These are phyloP conservation scores for Gallinago media DNA, from an alignment of 2,113 vertebrate genomes.

Conservation along the genomic window DNA sequence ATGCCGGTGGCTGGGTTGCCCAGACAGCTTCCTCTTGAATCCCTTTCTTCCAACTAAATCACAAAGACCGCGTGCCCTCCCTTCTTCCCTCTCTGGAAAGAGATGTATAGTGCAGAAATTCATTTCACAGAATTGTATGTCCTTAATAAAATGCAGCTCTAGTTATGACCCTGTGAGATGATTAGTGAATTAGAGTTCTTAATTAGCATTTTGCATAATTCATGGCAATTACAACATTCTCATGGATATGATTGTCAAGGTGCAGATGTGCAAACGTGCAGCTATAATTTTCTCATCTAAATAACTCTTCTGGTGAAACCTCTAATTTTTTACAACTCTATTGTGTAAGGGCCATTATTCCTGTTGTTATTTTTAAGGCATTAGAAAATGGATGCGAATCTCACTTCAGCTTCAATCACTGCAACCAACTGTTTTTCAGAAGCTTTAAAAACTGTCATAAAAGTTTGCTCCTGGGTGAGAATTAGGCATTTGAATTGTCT, in stretches of 20 bases:
- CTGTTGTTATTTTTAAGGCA: conserved; percentile 66
- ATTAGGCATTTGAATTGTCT: conserved; percentile 42
- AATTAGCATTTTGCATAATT: conserved; percentile 86
- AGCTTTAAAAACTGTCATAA: conserved; percentile 47
- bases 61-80: neutral
- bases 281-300: conserved; percentile 80
- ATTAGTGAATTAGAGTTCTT: conserved; percentile 82
- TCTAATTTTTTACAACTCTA: conserved; percentile 73
- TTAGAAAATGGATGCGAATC: conserved; percentile 48
- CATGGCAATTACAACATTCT: conserved; percentile 80
- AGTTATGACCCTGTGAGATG: conserved; percentile 82
- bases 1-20: neutral
- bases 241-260: conserved; percentile 81
- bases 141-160: conserved; percentile 78
- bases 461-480: conserved; percentile 57
- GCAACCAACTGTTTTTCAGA: conserved; percentile 43
- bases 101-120: conserved; percentile 50
- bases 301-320: conserved; percentile 74
- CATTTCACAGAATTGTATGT: conserved; percentile 64
- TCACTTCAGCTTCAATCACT: conserved; percentile 57
- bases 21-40: neutral
- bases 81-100: conserved; percentile 31
- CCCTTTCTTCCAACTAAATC: neutral
- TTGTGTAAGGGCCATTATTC: conserved; percentile 63
- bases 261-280: conserved; percentile 80